These are phyloP conservation scores for Hoplostethus atlanticus DNA, from an alignment of 2,797 vertebrate genomes.

Conservation along the genomic window DNA sequence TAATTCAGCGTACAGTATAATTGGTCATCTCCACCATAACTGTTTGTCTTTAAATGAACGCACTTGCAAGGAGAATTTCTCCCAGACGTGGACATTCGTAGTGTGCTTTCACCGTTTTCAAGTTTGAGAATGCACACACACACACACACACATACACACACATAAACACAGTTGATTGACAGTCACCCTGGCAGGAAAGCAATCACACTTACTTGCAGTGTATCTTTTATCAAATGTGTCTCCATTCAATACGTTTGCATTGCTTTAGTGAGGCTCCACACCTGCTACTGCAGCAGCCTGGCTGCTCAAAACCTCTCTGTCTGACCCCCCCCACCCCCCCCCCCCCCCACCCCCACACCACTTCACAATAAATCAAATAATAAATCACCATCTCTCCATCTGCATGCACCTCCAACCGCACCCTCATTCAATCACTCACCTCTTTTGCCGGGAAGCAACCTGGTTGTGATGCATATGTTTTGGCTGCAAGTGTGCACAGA, in stretches of 20 bases:
- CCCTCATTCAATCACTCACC: conserved; percentile 42
- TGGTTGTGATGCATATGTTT: conserved; percentile 16
- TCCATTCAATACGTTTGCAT: conserved; percentile 58
- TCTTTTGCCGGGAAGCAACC: conserved; percentile 14
- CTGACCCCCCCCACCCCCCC: conserved; percentile 16
- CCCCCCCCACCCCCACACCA: conserved; percentile 13
- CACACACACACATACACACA: not conserved
- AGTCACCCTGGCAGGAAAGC: conserved; percentile 3
- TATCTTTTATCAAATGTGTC: conserved; percentile 55
- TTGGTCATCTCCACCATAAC: too few species aligned
- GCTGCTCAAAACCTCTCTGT: conserved; percentile 5
- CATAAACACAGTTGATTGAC: not conserved
- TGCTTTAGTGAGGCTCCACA: conserved; percentile 42
- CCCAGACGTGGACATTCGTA: too few species aligned
- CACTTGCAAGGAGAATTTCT: too few species aligned
- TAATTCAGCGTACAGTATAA: too few species aligned
- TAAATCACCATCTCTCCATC: conserved; percentile 58
- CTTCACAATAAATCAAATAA: conserved; percentile 26
- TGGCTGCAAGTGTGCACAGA: conserved; percentile 7
- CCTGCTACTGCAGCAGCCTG: conserved; percentile 43
- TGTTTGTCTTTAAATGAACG: too few species aligned
- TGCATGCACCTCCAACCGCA: conserved; percentile 43
- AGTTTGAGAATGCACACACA: too few species aligned
- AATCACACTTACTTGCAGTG: conserved; percentile 28
- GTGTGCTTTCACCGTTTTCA: too few species aligned